These are phyloP conservation scores for Marmota monax DNA, from an alignment of 2,113 vertebrate species.

Conservation along the genomic window DNA sequence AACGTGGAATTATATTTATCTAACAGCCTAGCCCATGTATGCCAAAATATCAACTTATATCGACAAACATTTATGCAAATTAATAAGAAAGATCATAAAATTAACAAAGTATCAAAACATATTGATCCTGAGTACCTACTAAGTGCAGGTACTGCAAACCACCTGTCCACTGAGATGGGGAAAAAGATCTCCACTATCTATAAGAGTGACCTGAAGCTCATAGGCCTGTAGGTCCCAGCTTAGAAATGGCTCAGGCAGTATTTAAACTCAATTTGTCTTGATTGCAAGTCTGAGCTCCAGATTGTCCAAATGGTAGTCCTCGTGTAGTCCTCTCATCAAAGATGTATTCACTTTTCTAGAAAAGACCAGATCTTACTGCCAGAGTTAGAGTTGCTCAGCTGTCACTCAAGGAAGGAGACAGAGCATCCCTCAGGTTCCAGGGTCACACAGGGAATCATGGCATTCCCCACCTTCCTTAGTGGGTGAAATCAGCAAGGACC, in stretches of 20 bases:
- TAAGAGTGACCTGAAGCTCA: background rate
- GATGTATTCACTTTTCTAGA: background rate
- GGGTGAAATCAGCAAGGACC: background rate
- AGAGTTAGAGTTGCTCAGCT: background rate
- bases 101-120: background rate
- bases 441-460: background rate
- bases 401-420: background rate
- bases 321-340: background rate
- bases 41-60: background rate
- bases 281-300: background rate
- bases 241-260: background rate
- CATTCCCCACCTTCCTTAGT: background rate
- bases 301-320: background rate
- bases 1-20: background rate
- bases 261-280: background rate
- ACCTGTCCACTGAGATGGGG: background rate
- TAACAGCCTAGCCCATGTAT: background rate
- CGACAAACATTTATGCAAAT: background rate
- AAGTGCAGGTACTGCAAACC: background rate
- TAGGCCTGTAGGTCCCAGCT: background rate
- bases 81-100: background rate
- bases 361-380: background rate
- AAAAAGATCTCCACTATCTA: accelerated
- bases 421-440: background rate
- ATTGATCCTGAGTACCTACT: background rate